Evolutionary conservation across 2,888 invertebrate genomes (phyloP), one percentile per base, ranked within the genome.

Genomic region (Scaptomyza flava): DNA sequence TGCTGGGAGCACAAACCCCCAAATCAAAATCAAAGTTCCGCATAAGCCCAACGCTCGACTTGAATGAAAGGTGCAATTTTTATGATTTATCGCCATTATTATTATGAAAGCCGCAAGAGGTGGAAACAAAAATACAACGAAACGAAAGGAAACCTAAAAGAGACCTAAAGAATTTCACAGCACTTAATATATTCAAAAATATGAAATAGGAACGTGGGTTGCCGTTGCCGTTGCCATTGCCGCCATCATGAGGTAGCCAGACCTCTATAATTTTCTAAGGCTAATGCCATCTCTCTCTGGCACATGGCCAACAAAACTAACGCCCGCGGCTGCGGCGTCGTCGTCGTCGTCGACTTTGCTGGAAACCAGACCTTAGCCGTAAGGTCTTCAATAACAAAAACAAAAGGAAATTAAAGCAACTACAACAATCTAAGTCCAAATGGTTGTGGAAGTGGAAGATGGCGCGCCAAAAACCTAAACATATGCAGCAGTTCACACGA

Each of bases 11-110:
- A 27, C 38, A 31, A 45, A 45, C 64, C 64, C 61, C 62, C 48
- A 67, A 77, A 78, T 70, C 79, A 70, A 70, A 41, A 79, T 70
- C 79, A 70, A 70, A 76, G 75, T 60, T 51, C 67, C 84, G 30
- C 17, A 66, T 79, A 76, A 68, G 47, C 41, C 53, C 65, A 61
- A 60, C 70, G 64, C 81, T 79, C 67, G 70, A 77, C 66, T 77
- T 89, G 86, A 89, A 89, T 89, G 90, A 91, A 91, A 90, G 91
- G 87, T 89, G 89, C 89, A 91, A 91, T 91, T 91, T 90, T 77
- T 73, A 82, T 91, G 91, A 91, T 91, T 91, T 91, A 91, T 91
- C 77, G 87, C 87, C 77, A 84, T 90, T 89, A 90, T 89, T 91
- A 90, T 89, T 89, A 89, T 85, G 86, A 89, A 87, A 84, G 83